Percentiles rank a stretch among this genome's conserved stretches.
Evolutionary conservation across 2,888 invertebrate species (phyloP).

Genomic region (Hirtodrosophila trivittata): DNA sequence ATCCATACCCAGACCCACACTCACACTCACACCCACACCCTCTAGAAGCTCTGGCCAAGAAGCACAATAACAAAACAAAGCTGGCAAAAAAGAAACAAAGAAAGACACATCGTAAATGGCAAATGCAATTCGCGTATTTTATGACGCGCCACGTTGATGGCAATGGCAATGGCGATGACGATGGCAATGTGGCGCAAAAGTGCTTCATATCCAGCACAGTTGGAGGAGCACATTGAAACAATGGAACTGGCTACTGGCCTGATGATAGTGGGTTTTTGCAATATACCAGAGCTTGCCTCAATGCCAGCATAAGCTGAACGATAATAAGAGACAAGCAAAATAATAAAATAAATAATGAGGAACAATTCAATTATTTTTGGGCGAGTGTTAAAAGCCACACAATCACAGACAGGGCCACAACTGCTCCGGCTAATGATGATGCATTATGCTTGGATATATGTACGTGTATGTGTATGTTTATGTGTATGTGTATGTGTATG

Average conservation of each 20-base stretch:
- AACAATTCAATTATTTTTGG: slow-evolving; percentile 78
- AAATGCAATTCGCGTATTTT: slow-evolving; percentile 81
- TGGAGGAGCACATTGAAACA: slow-evolving; percentile 41
- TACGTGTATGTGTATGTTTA: too few species aligned
- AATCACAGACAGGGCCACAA: slow-evolving; percentile 46
- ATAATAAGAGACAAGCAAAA: slow-evolving; percentile 78
- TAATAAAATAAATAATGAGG: slow-evolving; percentile 80
- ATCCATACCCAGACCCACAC: not conserved
- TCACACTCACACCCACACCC: slow-evolving; percentile 4
- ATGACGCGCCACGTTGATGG: slow-evolving; percentile 80
- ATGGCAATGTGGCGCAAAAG: slow-evolving; percentile 61
- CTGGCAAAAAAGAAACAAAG: slow-evolving; percentile 38
- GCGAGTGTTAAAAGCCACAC: slow-evolving; percentile 65
- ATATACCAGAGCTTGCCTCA: slow-evolving; percentile 42
- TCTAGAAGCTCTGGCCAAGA: slow-evolving; percentile 48
- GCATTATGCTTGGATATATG: slow-evolving; percentile 55
- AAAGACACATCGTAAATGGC: slow-evolving; percentile 78
- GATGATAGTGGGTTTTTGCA: slow-evolving; percentile 46
- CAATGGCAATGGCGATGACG: slow-evolving; percentile 35
- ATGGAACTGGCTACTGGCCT: slow-evolving; percentile 40
- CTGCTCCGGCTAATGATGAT: slow-evolving; percentile 68
- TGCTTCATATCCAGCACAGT: slow-evolving; percentile 56
- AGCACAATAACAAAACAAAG: slow-evolving; percentile 44
- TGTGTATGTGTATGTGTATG: not conserved
- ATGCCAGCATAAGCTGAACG: slow-evolving; percentile 62